These are phyloP conservation scores for Octomys mimax DNA, from an alignment of 2,797 vertebrate genomes.

Conservation along the genomic window DNA sequence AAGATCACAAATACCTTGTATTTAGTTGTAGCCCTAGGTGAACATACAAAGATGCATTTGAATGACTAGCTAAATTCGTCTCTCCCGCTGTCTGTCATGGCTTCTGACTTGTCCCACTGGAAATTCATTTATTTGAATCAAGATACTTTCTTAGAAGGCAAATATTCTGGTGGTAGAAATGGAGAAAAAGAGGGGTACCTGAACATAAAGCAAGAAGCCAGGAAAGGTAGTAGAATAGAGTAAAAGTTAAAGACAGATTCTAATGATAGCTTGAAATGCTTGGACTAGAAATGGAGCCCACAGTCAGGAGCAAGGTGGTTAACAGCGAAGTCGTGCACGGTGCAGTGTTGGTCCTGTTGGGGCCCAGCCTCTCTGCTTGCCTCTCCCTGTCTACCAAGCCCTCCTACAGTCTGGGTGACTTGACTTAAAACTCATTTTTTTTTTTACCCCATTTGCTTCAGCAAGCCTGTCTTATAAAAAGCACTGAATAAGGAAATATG, in stretches of 20 bases:
- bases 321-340: neutral
- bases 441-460: neutral
- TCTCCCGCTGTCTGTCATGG: neutral
- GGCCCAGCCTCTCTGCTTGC: neutral
- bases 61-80: neutral
- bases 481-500: neutral
- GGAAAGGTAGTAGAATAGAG: neutral
- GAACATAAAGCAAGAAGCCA: neutral
- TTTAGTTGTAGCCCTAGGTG: neutral
- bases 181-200: neutral
- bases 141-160: neutral
- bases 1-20: neutral
- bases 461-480: neutral
- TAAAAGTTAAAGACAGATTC: neutral
- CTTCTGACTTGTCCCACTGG: neutral
- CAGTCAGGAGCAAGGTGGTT: neutral
- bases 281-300: neutral
- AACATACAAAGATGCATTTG: neutral
- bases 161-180: neutral
- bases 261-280: neutral
- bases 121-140: neutral
- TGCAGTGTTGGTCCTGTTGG: neutral
- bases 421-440: neutral
- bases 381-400: neutral
- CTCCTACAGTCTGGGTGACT: too few species aligned